Percentiles rank a stretch among this genome's conserved stretches.
Evolutionary conservation across 2,888 invertebrate species (phyloP).

Genomic region (Chironomus tentans): DNA sequence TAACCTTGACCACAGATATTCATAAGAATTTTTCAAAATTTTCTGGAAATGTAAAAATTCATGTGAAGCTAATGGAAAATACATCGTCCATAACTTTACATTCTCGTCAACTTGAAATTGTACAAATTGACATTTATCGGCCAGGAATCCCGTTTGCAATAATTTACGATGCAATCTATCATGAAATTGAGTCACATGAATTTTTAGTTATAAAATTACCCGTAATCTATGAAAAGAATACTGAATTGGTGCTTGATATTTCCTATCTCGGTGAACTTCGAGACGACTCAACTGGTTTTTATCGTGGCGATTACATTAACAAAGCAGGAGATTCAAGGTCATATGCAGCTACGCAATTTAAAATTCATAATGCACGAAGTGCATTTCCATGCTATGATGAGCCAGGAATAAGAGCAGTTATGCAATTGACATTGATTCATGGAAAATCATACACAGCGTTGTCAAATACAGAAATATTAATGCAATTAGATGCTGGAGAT

Average conservation of each 20-base stretch:
- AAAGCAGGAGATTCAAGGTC: not conserved
- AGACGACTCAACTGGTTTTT: not conserved
- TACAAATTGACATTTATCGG: not conserved
- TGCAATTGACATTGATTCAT: constrained; percentile 50
- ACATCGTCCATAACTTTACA: not conserved
- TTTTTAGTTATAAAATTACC: not conserved
- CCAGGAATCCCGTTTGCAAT: not conserved
- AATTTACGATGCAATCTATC: not conserved
- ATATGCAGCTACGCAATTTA: constrained; percentile 51
- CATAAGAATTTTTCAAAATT: constrained; percentile 29
- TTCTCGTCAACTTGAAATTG: not conserved
- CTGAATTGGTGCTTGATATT: not conserved
- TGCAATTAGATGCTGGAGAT: not conserved
- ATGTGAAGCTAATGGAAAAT: not conserved
- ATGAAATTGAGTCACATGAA: not conserved
- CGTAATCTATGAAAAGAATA: not conserved
- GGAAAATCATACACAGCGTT: constrained; percentile 33
- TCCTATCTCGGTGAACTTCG: not conserved
- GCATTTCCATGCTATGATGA: constrained; percentile 65
- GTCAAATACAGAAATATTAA: constrained; percentile 32
- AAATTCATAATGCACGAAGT: constrained; percentile 49
- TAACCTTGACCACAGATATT: constrained; percentile 34
- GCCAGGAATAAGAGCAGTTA: constrained; percentile 52
- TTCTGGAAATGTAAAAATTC: not conserved
- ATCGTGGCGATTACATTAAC: not conserved